A percentile compares a stretch with the other conserved stretches of the same genome.
These are phyloP conservation scores for Odontesthes bonariensis DNA, from an alignment of 2,113 vertebrate species.

Conservation along the genomic window DNA sequence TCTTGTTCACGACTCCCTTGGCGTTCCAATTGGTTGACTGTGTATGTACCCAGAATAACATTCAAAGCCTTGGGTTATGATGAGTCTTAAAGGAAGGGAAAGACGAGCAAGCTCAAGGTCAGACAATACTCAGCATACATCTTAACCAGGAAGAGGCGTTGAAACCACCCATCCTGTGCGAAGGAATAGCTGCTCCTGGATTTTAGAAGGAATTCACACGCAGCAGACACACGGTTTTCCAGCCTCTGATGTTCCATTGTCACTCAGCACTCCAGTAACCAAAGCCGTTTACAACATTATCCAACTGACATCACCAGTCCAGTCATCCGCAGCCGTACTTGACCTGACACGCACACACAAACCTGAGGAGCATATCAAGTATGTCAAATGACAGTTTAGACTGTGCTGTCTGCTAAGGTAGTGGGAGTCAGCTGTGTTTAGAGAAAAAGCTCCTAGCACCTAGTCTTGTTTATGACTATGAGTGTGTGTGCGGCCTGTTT, in stretches of 20 bases:
- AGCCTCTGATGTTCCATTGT: slow-evolving; percentile 31
- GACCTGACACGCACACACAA: slow-evolving; percentile 19
- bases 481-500: slow-evolving; percentile 47
- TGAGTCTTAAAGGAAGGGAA: slow-evolving; percentile 43
- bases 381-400: slow-evolving; percentile 42
- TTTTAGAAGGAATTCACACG: slow-evolving; percentile 62
- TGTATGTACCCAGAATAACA: slow-evolving; percentile 36
- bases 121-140: slow-evolving; percentile 58
- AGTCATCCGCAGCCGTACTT: slow-evolving; percentile 5
- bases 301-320: slow-evolving; percentile 28
- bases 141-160: slow-evolving; percentile 75
- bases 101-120: slow-evolving; percentile 68
- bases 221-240: slow-evolving; percentile 21
- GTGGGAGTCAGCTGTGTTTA: slow-evolving; percentile 43
- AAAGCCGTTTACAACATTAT: slow-evolving; percentile 34
- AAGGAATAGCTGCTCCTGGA: slow-evolving; percentile 53
- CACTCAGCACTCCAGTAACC: slow-evolving; percentile 22
- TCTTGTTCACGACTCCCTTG: slow-evolving; percentile 36
- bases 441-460: slow-evolving; percentile 8
- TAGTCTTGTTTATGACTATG: slow-evolving; percentile 15
- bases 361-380: slow-evolving; percentile 39
- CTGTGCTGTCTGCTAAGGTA: slow-evolving; percentile 18
- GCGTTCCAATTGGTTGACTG: slow-evolving; percentile 30
- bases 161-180: slow-evolving; percentile 78
- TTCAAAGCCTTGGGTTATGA: slow-evolving; percentile 33